Conservation (phyloP, 2,113 vertebrate genomes). For the Datnioides undecimradiatus region DNA sequence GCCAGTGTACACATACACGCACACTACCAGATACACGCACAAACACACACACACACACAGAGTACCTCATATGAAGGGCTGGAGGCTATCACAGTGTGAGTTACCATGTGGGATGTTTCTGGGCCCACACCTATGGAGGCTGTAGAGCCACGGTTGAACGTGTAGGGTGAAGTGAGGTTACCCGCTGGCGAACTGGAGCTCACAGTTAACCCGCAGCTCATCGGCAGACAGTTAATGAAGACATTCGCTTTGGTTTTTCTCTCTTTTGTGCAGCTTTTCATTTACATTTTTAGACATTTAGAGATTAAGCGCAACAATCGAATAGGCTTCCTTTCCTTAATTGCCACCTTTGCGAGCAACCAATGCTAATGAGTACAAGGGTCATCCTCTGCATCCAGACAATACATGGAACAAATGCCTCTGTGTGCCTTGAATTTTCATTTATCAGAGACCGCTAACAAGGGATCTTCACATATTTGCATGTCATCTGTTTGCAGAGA, state of each 20-base stretch:
- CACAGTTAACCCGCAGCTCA: slow-evolving; percentile 22
- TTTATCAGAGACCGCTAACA: slow-evolving; percentile 29
- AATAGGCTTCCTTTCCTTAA: slow-evolving; percentile 22
- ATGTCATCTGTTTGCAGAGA: slow-evolving; percentile 48
- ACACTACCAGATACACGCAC: slow-evolving; percentile 44
- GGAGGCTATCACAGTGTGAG: slow-evolving; percentile 87
- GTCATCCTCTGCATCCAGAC: slow-evolving; percentile 44
- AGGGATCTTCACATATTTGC: slow-evolving; percentile 42
- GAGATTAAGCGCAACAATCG: slow-evolving; percentile 20
- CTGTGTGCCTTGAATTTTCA: slow-evolving; percentile 46
- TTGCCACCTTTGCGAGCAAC: slow-evolving; percentile 30
- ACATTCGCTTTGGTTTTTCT: slow-evolving; percentile 3
- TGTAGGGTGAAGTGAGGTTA: slow-evolving; percentile 71
- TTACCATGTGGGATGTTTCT: slow-evolving; percentile 81
- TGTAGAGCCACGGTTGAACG: slow-evolving; percentile 78
- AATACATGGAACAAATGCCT: slow-evolving; percentile 47
- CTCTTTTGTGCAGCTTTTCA: background rate
- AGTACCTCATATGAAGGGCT: slow-evolving; percentile 87
- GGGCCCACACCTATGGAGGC: slow-evolving; percentile 76
- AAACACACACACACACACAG: slow-evolving; percentile 67
- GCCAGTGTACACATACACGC: slow-evolving; percentile 88
- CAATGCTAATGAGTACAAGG: slow-evolving; percentile 44
- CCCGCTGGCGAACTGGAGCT: slow-evolving; percentile 21
- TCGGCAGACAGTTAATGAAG: background rate
- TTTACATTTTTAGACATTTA: slow-evolving; percentile 24